These are phyloP conservation scores for Thera obeliscata DNA, from an alignment of 2,888 invertebrate species.

Conservation along the genomic window DNA sequence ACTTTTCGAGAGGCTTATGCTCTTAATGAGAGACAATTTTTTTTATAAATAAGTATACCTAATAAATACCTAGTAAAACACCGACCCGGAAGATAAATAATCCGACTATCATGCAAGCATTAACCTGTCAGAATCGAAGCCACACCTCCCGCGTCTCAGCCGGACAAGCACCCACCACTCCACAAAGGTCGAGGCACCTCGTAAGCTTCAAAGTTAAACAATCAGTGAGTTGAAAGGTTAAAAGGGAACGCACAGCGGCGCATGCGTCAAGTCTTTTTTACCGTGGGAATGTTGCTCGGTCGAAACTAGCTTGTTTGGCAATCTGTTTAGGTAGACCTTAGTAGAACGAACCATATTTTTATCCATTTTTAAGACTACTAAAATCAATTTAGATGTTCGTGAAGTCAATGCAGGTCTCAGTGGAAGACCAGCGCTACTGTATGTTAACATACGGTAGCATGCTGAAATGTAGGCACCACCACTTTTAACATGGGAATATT, in stretches of 20 bases:
- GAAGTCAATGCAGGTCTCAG: no score
- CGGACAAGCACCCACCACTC: background rate
- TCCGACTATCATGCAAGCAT: background rate
- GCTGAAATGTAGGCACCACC: no score
- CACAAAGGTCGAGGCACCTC: constrained; percentile 2
- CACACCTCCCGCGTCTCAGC: no score
- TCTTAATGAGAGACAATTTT: no score
- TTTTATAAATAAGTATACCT: background rate
- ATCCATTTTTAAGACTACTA: no score
- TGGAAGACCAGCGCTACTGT: no score
- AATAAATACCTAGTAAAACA: background rate
- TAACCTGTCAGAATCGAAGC: background rate
- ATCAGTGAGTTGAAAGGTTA: constrained; percentile 40
- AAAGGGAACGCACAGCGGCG: constrained; percentile 32
- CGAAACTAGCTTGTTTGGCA: constrained; percentile 39
- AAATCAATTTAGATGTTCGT: no score
- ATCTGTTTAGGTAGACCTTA: constrained; percentile 17
- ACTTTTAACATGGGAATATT: no score
- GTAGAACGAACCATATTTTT: no score
- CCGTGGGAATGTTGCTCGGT: constrained; percentile 40
- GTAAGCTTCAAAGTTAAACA: constrained; percentile 25
- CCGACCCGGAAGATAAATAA: background rate
- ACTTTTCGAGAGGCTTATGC: no score
- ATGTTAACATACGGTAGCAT: no score
- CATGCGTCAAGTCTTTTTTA: constrained; percentile 41